A percentile compares a stretch with the other conserved stretches of the same genome.
Conservation (phyloP, 2,797 vertebrate genomes). For the Chaetodon trifasciatus region DNA sequence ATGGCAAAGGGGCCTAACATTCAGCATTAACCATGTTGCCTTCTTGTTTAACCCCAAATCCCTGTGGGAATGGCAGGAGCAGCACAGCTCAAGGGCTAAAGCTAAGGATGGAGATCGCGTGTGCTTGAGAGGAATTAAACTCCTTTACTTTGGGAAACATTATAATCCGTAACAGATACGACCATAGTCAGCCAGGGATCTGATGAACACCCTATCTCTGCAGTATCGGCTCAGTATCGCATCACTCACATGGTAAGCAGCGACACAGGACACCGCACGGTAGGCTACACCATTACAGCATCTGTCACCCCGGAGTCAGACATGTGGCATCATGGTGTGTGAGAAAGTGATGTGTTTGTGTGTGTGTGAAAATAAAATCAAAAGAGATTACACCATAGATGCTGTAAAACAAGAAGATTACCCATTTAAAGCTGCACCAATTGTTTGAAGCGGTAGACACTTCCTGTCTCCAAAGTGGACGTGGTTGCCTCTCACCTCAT, state of each 20-base stretch:
- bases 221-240: conserved; percentile 56
- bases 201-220: conserved; percentile 51
- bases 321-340: conserved; percentile 10
- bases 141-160: conserved; percentile 69
- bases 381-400: conserved; percentile 40
- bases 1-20: neutral
- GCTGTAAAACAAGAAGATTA: too few species aligned
- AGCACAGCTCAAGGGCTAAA: neutral
- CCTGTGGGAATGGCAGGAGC: neutral
- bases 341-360: conserved; percentile 36
- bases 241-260: conserved; percentile 52
- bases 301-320: conserved; percentile 53
- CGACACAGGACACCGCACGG: conserved; percentile 52
- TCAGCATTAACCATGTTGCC: conserved; percentile 8
- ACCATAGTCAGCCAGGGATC: conserved; percentile 52
- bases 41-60: conserved; percentile 35
- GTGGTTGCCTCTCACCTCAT: too few species aligned
- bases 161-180: conserved; percentile 79
- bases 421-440: too few species aligned
- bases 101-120: conserved; percentile 52
- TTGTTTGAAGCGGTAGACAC: too few species aligned
- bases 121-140: conserved; percentile 66
- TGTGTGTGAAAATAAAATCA: conserved; percentile 41
- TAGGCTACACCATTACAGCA: conserved; percentile 26
- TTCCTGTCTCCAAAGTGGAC: too few species aligned